Conservation (phyloP, 2,888 invertebrate genomes). For the Andrena praecox region DNA sequence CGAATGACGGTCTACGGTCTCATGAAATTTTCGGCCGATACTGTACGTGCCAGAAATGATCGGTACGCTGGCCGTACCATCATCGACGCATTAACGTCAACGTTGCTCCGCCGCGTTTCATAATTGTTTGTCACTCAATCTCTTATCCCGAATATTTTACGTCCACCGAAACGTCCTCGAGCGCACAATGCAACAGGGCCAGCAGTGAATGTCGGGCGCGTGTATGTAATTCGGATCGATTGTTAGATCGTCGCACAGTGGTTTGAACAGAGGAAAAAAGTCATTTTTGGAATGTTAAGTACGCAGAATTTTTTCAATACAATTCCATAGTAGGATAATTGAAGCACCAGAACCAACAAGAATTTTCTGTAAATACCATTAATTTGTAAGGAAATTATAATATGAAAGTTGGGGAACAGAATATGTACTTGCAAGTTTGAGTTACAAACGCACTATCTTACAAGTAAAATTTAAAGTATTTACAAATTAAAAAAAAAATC, state of each 20-base stretch:
- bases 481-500: too few species aligned
- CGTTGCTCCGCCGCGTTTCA: slow-evolving; percentile 2
- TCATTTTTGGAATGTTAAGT: too few species aligned
- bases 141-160: slow-evolving; percentile 30
- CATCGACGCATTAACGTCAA: slow-evolving; percentile 17
- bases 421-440: too few species aligned
- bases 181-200: slow-evolving; percentile 30
- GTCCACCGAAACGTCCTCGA: slow-evolving; percentile 9
- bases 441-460: too few species aligned
- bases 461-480: too few species aligned
- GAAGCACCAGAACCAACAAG: too few species aligned
- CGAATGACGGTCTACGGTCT: neutral
- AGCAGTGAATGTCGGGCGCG: slow-evolving; percentile 36
- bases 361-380: too few species aligned
- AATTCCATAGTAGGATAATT: too few species aligned
- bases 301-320: too few species aligned
- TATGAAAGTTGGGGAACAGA: too few species aligned
- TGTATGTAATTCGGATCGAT: slow-evolving; percentile 55
- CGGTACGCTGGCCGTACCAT: neutral
- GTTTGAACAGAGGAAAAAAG: too few species aligned
- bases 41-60: neutral
- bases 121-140: slow-evolving; percentile 41
- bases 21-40: neutral
- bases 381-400: too few species aligned
- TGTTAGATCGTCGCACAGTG: slow-evolving; percentile 68